A percentile compares a stretch with the other conserved stretches of the same genome.
Evolutionary conservation across 2,113 vertebrate species (phyloP).

Genomic region (Pseudois nayaur): DNA sequence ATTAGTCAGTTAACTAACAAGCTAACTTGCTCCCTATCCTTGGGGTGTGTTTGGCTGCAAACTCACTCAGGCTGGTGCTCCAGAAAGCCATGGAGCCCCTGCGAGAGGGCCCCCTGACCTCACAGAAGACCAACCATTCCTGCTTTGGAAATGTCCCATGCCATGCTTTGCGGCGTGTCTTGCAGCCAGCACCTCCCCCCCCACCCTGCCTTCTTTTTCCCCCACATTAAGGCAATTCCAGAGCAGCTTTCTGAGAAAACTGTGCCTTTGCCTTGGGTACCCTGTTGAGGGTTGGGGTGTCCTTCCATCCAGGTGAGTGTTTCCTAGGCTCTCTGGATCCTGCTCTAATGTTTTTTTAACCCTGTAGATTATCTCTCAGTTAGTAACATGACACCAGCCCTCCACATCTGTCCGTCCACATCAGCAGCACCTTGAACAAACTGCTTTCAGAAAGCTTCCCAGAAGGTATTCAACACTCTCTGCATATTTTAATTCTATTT

Average conservation of each 20-base stretch:
- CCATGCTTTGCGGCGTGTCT: background rate
- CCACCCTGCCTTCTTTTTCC: fast-evolving
- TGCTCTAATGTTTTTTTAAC: background rate
- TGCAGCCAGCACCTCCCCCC: background rate
- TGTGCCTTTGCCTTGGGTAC: background rate
- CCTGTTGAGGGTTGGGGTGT: background rate
- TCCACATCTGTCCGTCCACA: background rate
- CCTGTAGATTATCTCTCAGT: background rate
- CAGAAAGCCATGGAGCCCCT: background rate
- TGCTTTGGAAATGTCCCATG: background rate
- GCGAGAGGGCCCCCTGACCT: background rate
- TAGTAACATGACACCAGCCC: background rate
- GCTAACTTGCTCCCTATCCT: background rate
- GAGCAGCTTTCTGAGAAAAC: background rate
- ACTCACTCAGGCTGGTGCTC: background rate
- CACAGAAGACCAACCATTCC: background rate
- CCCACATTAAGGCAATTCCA: background rate
- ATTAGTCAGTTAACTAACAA: background rate
- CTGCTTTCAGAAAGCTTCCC: background rate
- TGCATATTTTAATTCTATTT: background rate
- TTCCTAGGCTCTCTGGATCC: background rate
- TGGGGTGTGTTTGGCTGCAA: background rate
- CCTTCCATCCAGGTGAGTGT: background rate
- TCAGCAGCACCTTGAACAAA: background rate
- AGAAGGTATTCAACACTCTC: background rate